These are phyloP conservation scores for Perccottus glenii DNA, from an alignment of 2,113 vertebrate species.

Conservation along the genomic window DNA sequence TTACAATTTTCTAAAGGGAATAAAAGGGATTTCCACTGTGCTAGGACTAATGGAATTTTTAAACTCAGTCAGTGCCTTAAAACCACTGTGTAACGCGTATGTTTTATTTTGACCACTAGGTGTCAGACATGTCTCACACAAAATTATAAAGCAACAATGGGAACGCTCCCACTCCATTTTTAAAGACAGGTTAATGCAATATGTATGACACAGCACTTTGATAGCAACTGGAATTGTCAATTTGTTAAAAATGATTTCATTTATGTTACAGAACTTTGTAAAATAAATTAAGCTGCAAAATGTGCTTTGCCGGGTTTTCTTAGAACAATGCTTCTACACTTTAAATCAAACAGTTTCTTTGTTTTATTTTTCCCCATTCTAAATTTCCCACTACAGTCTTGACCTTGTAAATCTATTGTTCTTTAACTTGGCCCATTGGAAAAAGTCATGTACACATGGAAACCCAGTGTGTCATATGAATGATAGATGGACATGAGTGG, in stretches of 20 bases:
- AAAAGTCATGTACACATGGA: slow-evolving; percentile 14
- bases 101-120: slow-evolving; percentile 44
- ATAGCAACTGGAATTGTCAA: background rate
- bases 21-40: too few relatives aligned
- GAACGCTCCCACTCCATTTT: too few relatives aligned
- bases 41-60: too few relatives aligned
- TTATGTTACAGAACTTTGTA: background rate
- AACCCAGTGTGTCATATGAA: slow-evolving; percentile 22
- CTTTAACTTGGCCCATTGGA: slow-evolving; percentile 1
- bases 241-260: background rate
- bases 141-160: background rate
- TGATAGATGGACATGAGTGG: slow-evolving; percentile 47
- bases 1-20: too few relatives aligned
- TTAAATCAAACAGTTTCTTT: background rate
- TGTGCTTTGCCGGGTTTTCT: background rate
- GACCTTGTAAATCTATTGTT: slow-evolving; percentile 19
- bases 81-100: background rate
- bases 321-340: background rate
- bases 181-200: background rate
- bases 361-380: slow-evolving; percentile 15
- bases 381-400: slow-evolving; percentile 15
- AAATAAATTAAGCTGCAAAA: slow-evolving; percentile 6
- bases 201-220: background rate
- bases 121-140: slow-evolving; percentile 43
- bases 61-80: too few relatives aligned